Evolutionary conservation across 2,797 vertebrate species (phyloP).

Genomic region (Poeciliopsis infans): DNA sequence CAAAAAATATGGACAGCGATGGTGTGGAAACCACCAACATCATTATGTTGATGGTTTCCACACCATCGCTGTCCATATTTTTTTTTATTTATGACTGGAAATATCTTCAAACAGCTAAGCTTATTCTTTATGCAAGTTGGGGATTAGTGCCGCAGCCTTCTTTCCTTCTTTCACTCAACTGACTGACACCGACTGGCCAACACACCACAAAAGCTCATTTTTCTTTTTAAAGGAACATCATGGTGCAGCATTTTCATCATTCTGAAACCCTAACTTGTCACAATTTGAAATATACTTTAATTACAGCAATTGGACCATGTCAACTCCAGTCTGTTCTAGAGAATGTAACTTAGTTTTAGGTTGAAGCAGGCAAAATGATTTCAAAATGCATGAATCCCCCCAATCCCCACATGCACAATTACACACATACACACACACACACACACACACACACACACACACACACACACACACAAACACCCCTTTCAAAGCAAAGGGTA

Average conservation of each 20-base stretch:
- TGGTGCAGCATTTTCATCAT: neutral
- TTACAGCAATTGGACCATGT: neutral
- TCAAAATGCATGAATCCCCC: neutral
- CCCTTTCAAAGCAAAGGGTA: slow-evolving; percentile 37
- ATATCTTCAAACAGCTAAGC: neutral
- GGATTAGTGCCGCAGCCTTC: neutral
- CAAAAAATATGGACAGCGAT: no score
- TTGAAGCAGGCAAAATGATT: neutral
- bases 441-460: slow-evolving; percentile 4
- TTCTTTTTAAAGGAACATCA: neutral
- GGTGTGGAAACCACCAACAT: neutral
- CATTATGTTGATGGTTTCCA: neutral
- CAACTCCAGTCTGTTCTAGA: neutral
- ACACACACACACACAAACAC: slow-evolving; percentile 1
- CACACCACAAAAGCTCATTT: neutral
- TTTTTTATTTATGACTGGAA: neutral
- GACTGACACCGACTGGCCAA: neutral
- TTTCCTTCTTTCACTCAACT: neutral
- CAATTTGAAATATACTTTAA: neutral
- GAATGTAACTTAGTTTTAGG: neutral
- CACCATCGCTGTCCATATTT: neutral
- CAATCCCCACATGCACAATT: neutral
- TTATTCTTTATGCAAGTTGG: neutral
- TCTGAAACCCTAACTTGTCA: neutral
- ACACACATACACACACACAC: slow-evolving; percentile 6